Conservation (phyloP, 1,140 invertebrate species). For the Drosophila jambulina region DNA sequence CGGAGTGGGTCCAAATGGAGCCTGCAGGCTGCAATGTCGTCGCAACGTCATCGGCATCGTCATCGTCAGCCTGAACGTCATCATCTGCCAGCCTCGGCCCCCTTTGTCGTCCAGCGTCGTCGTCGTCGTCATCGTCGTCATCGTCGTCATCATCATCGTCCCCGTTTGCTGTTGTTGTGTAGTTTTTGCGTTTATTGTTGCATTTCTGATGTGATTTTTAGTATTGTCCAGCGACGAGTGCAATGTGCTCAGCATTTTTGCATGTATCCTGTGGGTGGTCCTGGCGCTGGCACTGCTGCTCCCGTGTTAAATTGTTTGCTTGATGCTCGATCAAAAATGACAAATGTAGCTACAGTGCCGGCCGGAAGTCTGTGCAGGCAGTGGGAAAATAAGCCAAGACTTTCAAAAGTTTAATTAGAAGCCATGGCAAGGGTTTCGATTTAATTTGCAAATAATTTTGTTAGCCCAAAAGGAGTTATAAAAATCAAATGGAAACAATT, state of each 20-base stretch:
- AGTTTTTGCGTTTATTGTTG: slow-evolving; percentile 84
- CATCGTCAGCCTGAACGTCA: slow-evolving; percentile 45
- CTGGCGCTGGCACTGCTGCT: neutral
- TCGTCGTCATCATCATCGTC: slow-evolving; percentile 34
- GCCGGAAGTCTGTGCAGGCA: slow-evolving; percentile 21
- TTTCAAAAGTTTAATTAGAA: slow-evolving; percentile 10
- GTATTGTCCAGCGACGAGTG: slow-evolving; percentile 82
- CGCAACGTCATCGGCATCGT: slow-evolving; percentile 62
- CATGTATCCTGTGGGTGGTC: slow-evolving; percentile 60
- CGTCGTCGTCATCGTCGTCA: slow-evolving; percentile 32
- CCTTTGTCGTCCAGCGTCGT: slow-evolving; percentile 18
- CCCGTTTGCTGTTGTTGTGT: slow-evolving; percentile 59
- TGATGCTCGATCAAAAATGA: slow-evolving; percentile 84
- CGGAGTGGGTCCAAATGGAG: slow-evolving; percentile 6
- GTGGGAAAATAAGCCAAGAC: slow-evolving; percentile 8
- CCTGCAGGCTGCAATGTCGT: slow-evolving; percentile 56
- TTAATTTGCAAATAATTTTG: neutral
- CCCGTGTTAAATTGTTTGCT: slow-evolving; percentile 81
- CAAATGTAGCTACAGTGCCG: slow-evolving; percentile 75
- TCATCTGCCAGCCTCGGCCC: slow-evolving; percentile 19
- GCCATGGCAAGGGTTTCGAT: neutral
- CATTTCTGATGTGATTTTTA: slow-evolving; percentile 84
- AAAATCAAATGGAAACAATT: neutral
- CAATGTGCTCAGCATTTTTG: slow-evolving; percentile 80
- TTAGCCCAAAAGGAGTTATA: neutral